These are phyloP conservation scores for Pogonophryne albipinna DNA, from an alignment of 2,797 vertebrate species.

Conservation along the genomic window DNA sequence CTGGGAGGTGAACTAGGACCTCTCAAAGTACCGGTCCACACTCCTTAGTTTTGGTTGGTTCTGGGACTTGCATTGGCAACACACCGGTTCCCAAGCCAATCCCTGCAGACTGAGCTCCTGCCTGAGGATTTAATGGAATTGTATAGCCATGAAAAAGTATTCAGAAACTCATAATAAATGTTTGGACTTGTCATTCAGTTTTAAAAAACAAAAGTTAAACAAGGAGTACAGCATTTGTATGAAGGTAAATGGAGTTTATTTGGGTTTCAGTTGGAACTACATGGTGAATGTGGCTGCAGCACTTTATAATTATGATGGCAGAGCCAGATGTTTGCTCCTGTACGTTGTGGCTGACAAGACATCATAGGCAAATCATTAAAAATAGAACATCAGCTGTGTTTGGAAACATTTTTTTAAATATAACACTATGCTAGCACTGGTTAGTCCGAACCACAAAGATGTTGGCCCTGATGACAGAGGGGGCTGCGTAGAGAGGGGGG, in stretches of 20 bases:
- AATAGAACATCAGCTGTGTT: neutral
- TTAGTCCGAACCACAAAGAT: constrained; percentile 48
- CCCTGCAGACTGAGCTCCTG: too few relatives aligned
- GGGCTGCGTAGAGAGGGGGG: neutral
- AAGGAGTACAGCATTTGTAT: neutral
- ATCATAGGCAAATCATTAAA: neutral
- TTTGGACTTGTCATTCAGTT: neutral
- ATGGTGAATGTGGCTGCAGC: neutral
- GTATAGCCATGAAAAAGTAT: neutral
- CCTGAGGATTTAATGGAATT: neutral
- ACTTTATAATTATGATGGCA: neutral
- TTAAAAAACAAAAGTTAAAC: neutral
- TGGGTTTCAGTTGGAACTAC: constrained; percentile 8
- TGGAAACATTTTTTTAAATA: neutral
- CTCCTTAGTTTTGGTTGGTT: too few relatives aligned
- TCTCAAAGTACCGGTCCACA: too few relatives aligned
- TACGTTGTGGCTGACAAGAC: neutral
- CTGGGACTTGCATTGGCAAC: too few relatives aligned
- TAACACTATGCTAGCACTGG: neutral
- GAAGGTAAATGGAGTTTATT: neutral
- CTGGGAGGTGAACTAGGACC: too few relatives aligned
- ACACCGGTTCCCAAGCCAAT: too few relatives aligned
- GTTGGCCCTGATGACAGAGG: constrained; percentile 14
- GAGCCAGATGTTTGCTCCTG: constrained; percentile 17
- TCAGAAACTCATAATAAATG: neutral